These are phyloP conservation scores for Pangasius sanitwongsei DNA, from an alignment of 2,797 vertebrate species.

Conservation along the genomic window DNA sequence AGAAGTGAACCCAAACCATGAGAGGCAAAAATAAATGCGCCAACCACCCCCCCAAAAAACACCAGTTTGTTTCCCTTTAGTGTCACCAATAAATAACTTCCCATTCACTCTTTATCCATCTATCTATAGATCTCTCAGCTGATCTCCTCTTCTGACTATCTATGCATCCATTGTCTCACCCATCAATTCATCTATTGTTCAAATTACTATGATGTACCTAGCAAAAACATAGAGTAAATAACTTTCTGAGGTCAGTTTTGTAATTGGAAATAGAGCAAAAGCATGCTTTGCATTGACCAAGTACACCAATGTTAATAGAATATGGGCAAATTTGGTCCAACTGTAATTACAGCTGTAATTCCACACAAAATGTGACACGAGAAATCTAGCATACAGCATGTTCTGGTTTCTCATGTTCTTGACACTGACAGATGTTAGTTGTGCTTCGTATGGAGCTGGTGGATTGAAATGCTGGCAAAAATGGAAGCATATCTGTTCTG, in stretches of 20 bases:
- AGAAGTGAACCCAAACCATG: neutral
- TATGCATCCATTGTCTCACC: neutral
- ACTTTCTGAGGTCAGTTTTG: neutral
- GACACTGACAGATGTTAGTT: slow-evolving; percentile 18
- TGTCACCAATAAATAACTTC: neutral
- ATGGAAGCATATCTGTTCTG: slow-evolving; percentile 31
- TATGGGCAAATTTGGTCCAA: neutral
- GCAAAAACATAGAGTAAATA: neutral
- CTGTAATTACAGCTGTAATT: neutral
- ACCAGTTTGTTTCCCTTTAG: neutral
- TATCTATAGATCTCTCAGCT: neutral
- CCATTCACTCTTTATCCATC: neutral
- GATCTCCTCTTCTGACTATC: neutral
- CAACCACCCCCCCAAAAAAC: neutral
- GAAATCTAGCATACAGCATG: neutral
- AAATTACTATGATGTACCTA: neutral
- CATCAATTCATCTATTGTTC: neutral
- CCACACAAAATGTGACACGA: neutral
- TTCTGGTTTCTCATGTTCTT: neutral
- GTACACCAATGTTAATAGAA: neutral
- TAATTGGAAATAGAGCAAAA: neutral
- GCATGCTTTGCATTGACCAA: neutral
- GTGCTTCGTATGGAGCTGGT: neutral
- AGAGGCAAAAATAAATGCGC: neutral
- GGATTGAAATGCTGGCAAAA: slow-evolving; percentile 11